Conservation (phyloP, 2,888 invertebrate species). For the Aspidiotus rigidus region DNA sequence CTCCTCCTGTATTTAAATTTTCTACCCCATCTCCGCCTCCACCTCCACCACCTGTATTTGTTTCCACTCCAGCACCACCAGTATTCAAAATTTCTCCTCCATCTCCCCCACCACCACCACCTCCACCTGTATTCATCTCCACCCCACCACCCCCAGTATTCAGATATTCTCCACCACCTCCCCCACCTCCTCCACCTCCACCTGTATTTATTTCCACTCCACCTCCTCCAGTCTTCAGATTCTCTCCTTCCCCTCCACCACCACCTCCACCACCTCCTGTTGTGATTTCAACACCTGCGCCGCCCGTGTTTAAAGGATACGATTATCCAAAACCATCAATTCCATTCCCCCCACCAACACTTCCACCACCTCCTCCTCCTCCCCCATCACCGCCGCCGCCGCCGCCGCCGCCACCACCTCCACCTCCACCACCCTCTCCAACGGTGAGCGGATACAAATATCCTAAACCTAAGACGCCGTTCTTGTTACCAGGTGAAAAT, state of each 20-base stretch:
- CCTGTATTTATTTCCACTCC: neutral
- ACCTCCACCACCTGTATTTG: conserved; percentile 6
- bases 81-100: conserved; percentile 6
- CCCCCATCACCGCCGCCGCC: conserved; percentile 1
- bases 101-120: conserved; percentile 8
- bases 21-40: conserved; percentile 16
- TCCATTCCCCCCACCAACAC: conserved; percentile 21
- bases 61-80: conserved; percentile 7
- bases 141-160: conserved; percentile 13
- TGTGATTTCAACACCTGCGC: conserved; percentile 9
- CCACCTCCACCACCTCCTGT: conserved; percentile 12
- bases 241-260: neutral
- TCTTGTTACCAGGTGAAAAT: conserved; percentile 20
- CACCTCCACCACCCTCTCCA: neutral
- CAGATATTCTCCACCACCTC: neutral
- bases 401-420: neutral
- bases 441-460: conserved; percentile 24
- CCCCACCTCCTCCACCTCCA: conserved; percentile 17
- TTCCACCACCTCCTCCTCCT: conserved; percentile 13
- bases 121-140: conserved; percentile 11
- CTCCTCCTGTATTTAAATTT: neutral
- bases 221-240: conserved; percentile 14
- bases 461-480: conserved; percentile 29
- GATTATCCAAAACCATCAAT: conserved; percentile 25
- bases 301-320: conserved; percentile 24